Base-by-base conservation (phyloP, 2,113 vertebrate genomes). In the Dasyprocta punctata region DNA sequence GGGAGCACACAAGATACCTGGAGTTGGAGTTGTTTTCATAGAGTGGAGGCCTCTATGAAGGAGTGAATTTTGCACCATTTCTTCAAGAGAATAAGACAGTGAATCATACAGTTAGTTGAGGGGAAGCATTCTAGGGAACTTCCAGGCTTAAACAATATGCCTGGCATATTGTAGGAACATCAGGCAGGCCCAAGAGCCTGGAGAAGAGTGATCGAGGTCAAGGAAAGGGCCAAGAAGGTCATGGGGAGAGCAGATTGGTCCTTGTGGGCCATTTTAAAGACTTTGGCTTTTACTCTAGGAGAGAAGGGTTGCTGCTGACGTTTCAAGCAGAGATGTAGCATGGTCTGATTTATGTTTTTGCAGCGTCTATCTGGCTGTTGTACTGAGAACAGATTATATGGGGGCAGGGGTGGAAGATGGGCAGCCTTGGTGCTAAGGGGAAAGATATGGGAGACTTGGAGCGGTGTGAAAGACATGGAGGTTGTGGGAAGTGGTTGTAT, bases 371-470 rank as follows among this genome's bases (percentile, higher is more conserved):
- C 49, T 93, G 91, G 30, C 75, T 85, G 58, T 60, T n/a, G 6
- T 26, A 47, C 71, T 81, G 28, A 95, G 67, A 86, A 63, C 47
- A 94, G 30, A 33, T 52, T 82, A 2, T 12, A 54, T 0, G 1
- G n/a, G 61, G 36, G 24, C 7, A 14, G 81, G 47, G 12, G 7
- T 86, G 58, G 52, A 33, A 77, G 38, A 36, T 22, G 16, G 84
- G 60, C 90, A 28, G 22, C n/a, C 38, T 4, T 2, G 33, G 30
- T 8, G 14, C 28, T 19, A 5, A 65, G 36, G 20, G 20, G 36
- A 14, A 33, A 41, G 13, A 16, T 4, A 0, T 7, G 0, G 0
- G 44, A n/a, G 49, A 41, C n/a, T n/a, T n/a, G n/a, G n/a, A n/a
- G n/a, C 65, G 38, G 83, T 28, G 38, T 61, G 60, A 16, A 0